Conservation (phyloP, 2,797 vertebrate species). For the Threskiornis aethiopicus region DNA sequence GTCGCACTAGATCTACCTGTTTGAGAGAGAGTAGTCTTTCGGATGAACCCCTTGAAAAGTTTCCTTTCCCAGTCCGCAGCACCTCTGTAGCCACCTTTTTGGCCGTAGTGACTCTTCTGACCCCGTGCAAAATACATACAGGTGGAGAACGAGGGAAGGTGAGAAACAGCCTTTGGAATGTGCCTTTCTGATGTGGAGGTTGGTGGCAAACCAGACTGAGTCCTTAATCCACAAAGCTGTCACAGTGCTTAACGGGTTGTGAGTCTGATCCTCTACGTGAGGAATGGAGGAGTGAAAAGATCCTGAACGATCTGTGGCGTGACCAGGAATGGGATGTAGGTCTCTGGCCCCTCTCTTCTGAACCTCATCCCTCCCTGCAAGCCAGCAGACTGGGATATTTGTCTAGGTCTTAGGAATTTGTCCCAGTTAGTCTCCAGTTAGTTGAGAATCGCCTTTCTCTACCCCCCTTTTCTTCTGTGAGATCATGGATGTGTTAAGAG, state of each 20-base stretch:
- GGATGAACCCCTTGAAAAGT: background rate
- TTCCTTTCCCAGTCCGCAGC: background rate
- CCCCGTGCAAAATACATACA: background rate
- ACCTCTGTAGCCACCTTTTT: background rate
- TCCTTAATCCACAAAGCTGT: background rate
- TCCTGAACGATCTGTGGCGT: background rate
- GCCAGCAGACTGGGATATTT: background rate
- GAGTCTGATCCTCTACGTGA: background rate
- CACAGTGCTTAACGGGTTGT: background rate
- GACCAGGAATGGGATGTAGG: background rate
- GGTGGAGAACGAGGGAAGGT: background rate
- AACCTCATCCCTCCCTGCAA: background rate
- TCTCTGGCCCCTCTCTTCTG: background rate
- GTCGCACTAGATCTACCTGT: background rate
- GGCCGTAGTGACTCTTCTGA: background rate
- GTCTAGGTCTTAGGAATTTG: background rate
- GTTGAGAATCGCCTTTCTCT: background rate
- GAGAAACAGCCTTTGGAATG: background rate
- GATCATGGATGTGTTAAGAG: fast-evolving
- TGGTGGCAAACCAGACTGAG: background rate
- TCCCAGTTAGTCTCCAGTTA: background rate
- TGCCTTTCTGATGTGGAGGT: background rate
- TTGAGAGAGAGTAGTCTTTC: background rate
- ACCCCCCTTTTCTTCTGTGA: background rate
- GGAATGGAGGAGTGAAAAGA: background rate